These are phyloP conservation scores for Rhyacophila brunnea DNA, from an alignment of 1,140 invertebrate species.

Conservation along the genomic window DNA sequence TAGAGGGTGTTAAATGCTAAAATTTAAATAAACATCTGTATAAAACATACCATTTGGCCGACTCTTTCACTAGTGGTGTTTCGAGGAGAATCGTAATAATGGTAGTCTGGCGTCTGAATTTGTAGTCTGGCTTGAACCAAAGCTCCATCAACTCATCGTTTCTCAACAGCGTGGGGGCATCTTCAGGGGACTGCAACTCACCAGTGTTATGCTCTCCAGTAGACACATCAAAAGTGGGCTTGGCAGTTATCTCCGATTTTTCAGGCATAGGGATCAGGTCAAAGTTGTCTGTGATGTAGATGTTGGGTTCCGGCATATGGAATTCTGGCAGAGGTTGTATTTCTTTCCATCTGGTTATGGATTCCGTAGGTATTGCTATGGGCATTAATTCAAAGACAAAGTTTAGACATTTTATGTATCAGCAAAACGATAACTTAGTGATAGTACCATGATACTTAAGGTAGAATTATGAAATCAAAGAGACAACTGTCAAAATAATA, in stretches of 20 bases:
- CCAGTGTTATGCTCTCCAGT: background rate
- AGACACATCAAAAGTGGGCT: background rate
- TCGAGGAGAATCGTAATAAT: too few species aligned
- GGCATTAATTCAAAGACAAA: too few species aligned
- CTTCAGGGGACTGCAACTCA: slow-evolving; percentile 5
- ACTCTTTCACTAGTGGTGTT: slow-evolving; percentile 53
- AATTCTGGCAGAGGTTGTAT: slow-evolving; percentile 58
- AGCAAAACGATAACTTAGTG: too few species aligned
- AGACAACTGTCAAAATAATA: too few species aligned
- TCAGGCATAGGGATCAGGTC: slow-evolving; percentile 55
- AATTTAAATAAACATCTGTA: too few species aligned
- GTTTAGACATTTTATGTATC: too few species aligned
- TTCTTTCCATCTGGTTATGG: slow-evolving; percentile 59
- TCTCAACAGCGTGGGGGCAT: slow-evolving; percentile 61
- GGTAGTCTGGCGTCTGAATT: too few species aligned
- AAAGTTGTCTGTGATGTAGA: slow-evolving; percentile 82
- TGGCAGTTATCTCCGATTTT: background rate
- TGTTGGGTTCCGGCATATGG: slow-evolving; percentile 75
- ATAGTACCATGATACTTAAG: too few species aligned
- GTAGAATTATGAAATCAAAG: too few species aligned
- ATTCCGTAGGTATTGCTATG: slow-evolving; percentile 53
- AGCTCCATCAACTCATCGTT: slow-evolving; percentile 65
- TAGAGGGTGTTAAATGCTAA: too few species aligned
- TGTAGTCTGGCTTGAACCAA: slow-evolving; percentile 88
- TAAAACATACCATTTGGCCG: slow-evolving; percentile 45